A percentile compares a stretch with the other conserved stretches of the same genome.
Conservation (phyloP, 2,113 vertebrate species). For the Eptatretus burgeri region DNA sequence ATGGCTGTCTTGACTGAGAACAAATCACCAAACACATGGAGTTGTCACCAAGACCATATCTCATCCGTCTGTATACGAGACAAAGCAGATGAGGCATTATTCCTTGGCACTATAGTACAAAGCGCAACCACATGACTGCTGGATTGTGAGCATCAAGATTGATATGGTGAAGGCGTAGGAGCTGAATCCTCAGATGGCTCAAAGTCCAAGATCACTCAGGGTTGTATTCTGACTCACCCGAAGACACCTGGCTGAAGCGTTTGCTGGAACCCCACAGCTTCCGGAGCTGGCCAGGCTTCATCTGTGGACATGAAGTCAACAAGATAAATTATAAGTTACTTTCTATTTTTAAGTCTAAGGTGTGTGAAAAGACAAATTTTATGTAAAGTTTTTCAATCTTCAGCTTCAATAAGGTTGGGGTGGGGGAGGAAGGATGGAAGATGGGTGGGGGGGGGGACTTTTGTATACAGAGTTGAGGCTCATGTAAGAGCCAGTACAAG, state of each 20-base stretch:
- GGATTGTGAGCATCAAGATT: neutral
- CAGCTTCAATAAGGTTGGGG: too few relatives aligned
- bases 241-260: conserved; percentile 58
- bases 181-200: neutral
- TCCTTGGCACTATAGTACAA: conserved; percentile 1
- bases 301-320: conserved; percentile 18
- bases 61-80: neutral
- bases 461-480: too few relatives aligned
- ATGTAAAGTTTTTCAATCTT: too few relatives aligned
- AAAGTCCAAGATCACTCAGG: conserved; percentile 13
- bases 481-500: too few relatives aligned
- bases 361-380: too few relatives aligned
- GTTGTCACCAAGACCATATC: neutral
- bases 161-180: neutral
- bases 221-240: conserved; percentile 62
- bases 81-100: conserved; percentile 4
- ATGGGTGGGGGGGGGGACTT: too few relatives aligned
- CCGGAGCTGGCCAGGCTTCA: conserved; percentile 45
- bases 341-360: too few relatives aligned
- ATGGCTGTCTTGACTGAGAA: neutral
- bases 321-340: too few relatives aligned
- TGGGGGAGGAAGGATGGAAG: too few relatives aligned
- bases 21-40: neutral
- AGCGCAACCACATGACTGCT: neutral
- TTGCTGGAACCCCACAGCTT: conserved; percentile 50